Evolutionary conservation across 2,888 invertebrate species (phyloP), one percentile per base, ranked within the genome.

Genomic region (Epinotia ramella): DNA sequence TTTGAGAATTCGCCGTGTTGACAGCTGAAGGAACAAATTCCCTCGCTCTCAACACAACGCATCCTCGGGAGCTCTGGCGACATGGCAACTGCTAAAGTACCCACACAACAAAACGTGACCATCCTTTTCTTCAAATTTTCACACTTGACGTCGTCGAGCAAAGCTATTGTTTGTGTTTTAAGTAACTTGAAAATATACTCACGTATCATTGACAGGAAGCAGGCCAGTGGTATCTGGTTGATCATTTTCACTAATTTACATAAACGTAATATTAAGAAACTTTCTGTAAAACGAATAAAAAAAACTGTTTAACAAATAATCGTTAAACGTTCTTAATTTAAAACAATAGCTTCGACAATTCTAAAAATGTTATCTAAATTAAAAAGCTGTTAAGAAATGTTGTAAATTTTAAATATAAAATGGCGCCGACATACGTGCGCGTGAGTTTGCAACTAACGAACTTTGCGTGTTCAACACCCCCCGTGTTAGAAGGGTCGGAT

Each of bases 121-220:
- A 11, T 44, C 20, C 20, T 20, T 28, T 28, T 28, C 24, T 28
- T 28, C 24, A 28, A 28, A 28, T 28, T 28, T 28, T 28, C 24
- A 3, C 24, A 0, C 24, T 28, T 28, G 24, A 28, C 24, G 24
- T 3, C 24, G 24, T 3, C 40, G 40, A 9, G 40, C 9, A 44
- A 44, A 44, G 1, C 7, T 7, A 44, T 9, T 7, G 7, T 7
- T 44, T 46, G 11, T 46, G 12, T 49, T 16, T 16, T 49, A 16
- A 44, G 6, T 16, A 16, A 49, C 49, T 16, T 49, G 5, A 0
- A 16, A 56, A 59, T 33, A n/a, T 67, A 76, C 74, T 65, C 80
- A 94, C 93, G 88, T 85, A 94, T 92, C 4, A 93, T 77, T 0
- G 94, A 93, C 44, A 94, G 82, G 65, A 94, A 92, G 79, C 94